Evolutionary conservation across 2,888 invertebrate genomes (phyloP).

Genomic region (Drosophila algonquin): DNA sequence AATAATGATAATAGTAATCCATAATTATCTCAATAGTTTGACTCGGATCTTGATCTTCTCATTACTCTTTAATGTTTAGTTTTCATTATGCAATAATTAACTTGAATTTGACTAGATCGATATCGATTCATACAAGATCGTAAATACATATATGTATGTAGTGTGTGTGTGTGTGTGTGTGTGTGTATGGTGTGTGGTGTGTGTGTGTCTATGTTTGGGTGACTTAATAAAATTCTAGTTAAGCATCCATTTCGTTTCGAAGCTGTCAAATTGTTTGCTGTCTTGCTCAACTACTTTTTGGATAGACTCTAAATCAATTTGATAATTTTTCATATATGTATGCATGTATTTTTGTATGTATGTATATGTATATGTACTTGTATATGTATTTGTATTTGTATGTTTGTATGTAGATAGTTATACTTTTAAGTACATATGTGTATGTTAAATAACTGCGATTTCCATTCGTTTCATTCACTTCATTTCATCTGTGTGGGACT

Average conservation of each 20-base stretch:
- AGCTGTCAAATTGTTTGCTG: conserved; percentile 58
- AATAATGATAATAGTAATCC: conserved; percentile 56
- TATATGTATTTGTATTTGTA: conserved; percentile 48
- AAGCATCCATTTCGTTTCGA: conserved; percentile 57
- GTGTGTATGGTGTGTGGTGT: conserved; percentile 27
- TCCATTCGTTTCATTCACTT: conserved; percentile 22
- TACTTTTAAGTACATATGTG: conserved; percentile 11
- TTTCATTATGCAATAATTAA: conserved; percentile 78
- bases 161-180: conserved; percentile 25
- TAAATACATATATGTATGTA: conserved; percentile 64
- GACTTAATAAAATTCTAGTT: conserved; percentile 72
- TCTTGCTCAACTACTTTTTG: conserved; percentile 45
- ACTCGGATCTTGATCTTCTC: conserved; percentile 59
- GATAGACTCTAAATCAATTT: conserved; percentile 70
- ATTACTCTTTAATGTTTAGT: conserved; percentile 36
- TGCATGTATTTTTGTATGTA: conserved; percentile 42
- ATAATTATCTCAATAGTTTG: conserved; percentile 74
- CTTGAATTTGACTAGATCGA: conserved; percentile 83
- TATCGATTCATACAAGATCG: conserved; percentile 76
- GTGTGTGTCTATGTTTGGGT: conserved; percentile 42
- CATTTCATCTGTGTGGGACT: conserved; percentile 70
- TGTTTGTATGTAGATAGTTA: conserved; percentile 45
- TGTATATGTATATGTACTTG: conserved; percentile 48
- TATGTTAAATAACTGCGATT: conserved; percentile 46
- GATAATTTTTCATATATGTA: conserved; percentile 68